These are phyloP conservation scores for Pogona vitticeps DNA, from an alignment of 2,113 vertebrate species.

Conservation along the genomic window DNA sequence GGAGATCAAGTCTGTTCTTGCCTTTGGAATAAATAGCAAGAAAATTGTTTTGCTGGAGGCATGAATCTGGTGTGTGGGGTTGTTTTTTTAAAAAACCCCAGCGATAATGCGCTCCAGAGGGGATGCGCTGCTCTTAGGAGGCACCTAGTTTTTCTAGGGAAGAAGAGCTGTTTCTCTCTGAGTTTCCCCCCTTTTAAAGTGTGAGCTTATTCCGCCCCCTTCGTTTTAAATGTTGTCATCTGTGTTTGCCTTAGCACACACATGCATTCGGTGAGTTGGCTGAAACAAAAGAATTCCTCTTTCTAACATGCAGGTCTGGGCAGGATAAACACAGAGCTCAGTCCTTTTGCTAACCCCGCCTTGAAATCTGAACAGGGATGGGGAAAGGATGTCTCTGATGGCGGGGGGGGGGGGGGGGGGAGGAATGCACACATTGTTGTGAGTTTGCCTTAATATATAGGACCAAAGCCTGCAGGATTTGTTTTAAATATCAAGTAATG, in stretches of 20 bases:
- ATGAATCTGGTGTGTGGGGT: conserved; percentile 46
- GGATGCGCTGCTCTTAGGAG: conserved; percentile 1
- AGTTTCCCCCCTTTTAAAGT: conserved; percentile 1
- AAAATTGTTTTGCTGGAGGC: conserved; percentile 66
- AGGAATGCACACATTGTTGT: neutral
- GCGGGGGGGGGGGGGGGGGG: too few relatives aligned
- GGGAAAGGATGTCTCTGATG: conserved; percentile 29
- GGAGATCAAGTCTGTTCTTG: conserved; percentile 65
- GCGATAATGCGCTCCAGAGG: neutral
- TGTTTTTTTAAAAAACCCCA: too few relatives aligned
- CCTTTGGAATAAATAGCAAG: conserved; percentile 60
- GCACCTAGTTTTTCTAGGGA: conserved; percentile 1
- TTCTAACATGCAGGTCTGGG: conserved; percentile 51
- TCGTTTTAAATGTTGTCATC: conserved; percentile 7
- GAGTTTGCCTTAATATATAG: neutral
- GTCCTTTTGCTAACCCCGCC: conserved; percentile 34
- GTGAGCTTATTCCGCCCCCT: conserved; percentile 6
- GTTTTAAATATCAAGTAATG: too few relatives aligned
- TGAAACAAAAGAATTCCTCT: conserved; percentile 46
- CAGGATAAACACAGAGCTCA: conserved; percentile 58
- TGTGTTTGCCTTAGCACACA: neutral
- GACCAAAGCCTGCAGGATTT: too few relatives aligned
- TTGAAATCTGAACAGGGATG: conserved; percentile 36
- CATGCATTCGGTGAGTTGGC: neutral
- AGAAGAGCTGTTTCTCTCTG: neutral